Evolutionary conservation across 2,888 invertebrate genomes (phyloP).

Genomic region (Drosophila planitibia): DNA sequence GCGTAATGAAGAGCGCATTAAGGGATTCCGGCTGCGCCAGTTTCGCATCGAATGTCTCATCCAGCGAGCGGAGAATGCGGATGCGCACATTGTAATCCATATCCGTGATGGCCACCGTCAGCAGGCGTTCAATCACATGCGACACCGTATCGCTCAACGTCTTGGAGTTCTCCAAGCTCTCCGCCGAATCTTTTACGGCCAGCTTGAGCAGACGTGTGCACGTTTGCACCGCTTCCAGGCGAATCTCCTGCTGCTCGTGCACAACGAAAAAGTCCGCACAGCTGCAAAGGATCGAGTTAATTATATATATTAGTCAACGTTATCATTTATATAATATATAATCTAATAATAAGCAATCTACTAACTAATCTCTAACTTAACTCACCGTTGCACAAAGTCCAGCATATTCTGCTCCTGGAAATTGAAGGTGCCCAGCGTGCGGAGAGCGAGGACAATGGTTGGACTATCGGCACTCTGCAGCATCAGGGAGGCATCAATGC

Average conservation of each 20-base stretch:
- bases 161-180: slow-evolving; percentile 89
- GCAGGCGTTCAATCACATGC: slow-evolving; percentile 94
- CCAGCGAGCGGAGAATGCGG: slow-evolving; percentile 95
- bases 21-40: slow-evolving; percentile 98
- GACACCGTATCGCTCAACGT: slow-evolving; percentile 95
- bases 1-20: slow-evolving; percentile 95
- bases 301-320: not conserved
- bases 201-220: slow-evolving; percentile 95
- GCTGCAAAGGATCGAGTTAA: slow-evolving; percentile 80
- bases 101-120: slow-evolving; percentile 97
- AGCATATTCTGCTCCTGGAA: slow-evolving; percentile 96
- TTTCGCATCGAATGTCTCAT: slow-evolving; percentile 96
- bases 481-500: slow-evolving; percentile 79
- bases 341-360: not conserved
- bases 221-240: slow-evolving; percentile 97
- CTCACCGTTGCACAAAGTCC: slow-evolving; percentile 92
- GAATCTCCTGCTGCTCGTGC: slow-evolving; percentile 95
- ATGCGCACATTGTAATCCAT: slow-evolving; percentile 97
- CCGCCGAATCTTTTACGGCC: slow-evolving; percentile 88
- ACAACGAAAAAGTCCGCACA: slow-evolving; percentile 96
- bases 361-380: not conserved
- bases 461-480: slow-evolving; percentile 89
- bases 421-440: slow-evolving; percentile 95
- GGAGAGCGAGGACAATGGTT: slow-evolving; percentile 95
- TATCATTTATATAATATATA: not conserved